Base-by-base conservation (phyloP, 1,140 invertebrate genomes). In the Apocrypta bakeri region DNA sequence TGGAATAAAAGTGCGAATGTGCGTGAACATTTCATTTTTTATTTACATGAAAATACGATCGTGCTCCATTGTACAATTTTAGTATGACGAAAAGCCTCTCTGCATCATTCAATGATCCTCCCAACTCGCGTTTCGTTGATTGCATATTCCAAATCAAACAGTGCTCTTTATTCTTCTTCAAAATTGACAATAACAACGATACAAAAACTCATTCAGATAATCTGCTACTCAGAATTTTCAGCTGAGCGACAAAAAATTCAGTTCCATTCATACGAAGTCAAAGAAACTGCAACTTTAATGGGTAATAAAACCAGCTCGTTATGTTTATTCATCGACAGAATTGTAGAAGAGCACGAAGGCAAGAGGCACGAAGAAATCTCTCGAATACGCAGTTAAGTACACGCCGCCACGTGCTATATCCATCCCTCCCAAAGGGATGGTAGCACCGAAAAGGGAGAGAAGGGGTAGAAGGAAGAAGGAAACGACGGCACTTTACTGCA, bases 401-500 rank as follows among this genome's bases (percentile, higher is more conserved):
- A 37, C 29, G 68, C 29, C 24, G 48, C 48, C 9, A 27, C 64
- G 64, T 56, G 48, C 17, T 21, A 21, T 56, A 56, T 6, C 17
- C 12, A 21, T 56, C 21, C 21, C 48, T 56, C 17, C 48, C 17
- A n/a, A n/a, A 56, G 48, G 4, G 21, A 1, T 8, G 24, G 24
- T 7, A 8, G 63, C 24, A 66, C 27, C 12, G 11, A 14, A 7
- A 3, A 14, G 2, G 33, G 33, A 9, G 33, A 4, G 33, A 9
- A 17, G 8, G 68, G 21, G 31, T 27, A 33, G 3, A 17, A 29
- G 66, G 68, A n/a, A 12, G 63, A 25, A 25, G 63, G 31, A 29
- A 21, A 37, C 33, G 33, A 73, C n/a, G 33, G 71, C 71, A 73
- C 33, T 73, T 73, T 73, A 73, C 71, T 33, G 71, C 71, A 73